Conservation (phyloP, 2,888 invertebrate genomes). For the Phragmatobia fuliginosa region DNA sequence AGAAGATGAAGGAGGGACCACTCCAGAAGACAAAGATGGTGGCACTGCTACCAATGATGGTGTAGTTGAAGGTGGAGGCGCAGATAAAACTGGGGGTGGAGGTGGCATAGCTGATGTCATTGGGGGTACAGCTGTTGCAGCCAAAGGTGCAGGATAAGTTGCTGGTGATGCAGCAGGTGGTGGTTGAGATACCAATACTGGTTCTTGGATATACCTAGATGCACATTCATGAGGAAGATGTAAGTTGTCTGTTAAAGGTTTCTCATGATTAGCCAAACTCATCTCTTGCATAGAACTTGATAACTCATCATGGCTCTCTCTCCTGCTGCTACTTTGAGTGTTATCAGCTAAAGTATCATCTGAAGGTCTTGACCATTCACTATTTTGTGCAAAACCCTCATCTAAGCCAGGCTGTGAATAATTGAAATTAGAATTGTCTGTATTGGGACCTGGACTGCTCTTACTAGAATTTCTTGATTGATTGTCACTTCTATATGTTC, state of each 20-base stretch:
- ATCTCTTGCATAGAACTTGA: conserved; percentile 72
- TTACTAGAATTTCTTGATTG: conserved; percentile 85
- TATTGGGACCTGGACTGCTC: conserved; percentile 77
- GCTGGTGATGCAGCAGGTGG: conserved; percentile 52
- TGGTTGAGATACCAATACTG: conserved; percentile 38
- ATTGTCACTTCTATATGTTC: conserved; percentile 87
- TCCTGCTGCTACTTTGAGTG: conserved; percentile 55
- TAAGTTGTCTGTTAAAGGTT: conserved; percentile 51
- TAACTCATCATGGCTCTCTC: conserved; percentile 70
- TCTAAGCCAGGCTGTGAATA: conserved; percentile 69
- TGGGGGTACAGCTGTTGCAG: conserved; percentile 32
- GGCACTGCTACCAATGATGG: conserved; percentile 36
- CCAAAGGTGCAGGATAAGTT: conserved; percentile 48
- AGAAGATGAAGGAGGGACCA: conserved; percentile 37
- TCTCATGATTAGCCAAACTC: conserved; percentile 70
- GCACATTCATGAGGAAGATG: conserved; percentile 41
- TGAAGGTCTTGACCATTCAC: conserved; percentile 68
- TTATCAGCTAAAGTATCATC: conserved; percentile 62
- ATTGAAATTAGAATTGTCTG: conserved; percentile 77
- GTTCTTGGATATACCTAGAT: conserved; percentile 45
- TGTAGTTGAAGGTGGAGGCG: conserved; percentile 33
- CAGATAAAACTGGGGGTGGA: conserved; percentile 39
- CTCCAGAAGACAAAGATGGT: conserved; percentile 38
- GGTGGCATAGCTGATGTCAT: conserved; percentile 41
- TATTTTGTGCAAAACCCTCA: conserved; percentile 64